A percentile compares a stretch with the other conserved stretches of the same genome.
Conservation (phyloP, 2,113 vertebrate species). For the human (Homo sapiens) region DNA sequence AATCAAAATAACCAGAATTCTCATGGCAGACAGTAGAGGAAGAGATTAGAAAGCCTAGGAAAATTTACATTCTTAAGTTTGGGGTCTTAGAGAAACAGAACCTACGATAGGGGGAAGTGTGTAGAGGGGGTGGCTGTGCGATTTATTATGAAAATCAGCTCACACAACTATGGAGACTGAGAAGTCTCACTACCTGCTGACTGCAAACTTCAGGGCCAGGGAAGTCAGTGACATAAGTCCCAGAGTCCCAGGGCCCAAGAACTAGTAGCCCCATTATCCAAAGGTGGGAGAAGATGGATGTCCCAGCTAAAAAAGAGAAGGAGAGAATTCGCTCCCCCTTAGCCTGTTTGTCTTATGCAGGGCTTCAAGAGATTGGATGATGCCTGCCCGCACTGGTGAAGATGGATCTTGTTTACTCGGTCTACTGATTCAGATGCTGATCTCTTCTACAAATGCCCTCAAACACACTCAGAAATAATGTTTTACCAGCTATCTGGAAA, state of each 20-base stretch:
- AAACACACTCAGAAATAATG: background rate
- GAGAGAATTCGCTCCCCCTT: background rate
- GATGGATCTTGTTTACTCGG: background rate
- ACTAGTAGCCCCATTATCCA: background rate
- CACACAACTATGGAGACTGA: no score
- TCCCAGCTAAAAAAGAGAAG: background rate
- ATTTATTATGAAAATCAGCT: no score
- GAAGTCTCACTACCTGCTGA: no score
- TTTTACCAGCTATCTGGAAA: background rate
- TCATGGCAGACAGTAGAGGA: no score
- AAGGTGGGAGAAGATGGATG: background rate
- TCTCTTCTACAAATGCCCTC: background rate
- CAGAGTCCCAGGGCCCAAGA: background rate
- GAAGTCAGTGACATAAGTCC: background rate
- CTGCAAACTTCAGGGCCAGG: background rate
- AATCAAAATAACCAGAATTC: no score
- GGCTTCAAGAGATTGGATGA: background rate
- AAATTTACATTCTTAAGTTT: no score
- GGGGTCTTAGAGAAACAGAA: no score
- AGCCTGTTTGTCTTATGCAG: background rate
- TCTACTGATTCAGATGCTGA: background rate
- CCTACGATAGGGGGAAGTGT: background rate
- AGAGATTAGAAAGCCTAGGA: no score
- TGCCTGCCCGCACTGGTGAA: background rate
- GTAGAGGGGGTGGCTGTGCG: no score